Base-by-base conservation (phyloP, 53 echinoderm and acorn worm genomes). In the Paracentrotus lividus region DNA sequence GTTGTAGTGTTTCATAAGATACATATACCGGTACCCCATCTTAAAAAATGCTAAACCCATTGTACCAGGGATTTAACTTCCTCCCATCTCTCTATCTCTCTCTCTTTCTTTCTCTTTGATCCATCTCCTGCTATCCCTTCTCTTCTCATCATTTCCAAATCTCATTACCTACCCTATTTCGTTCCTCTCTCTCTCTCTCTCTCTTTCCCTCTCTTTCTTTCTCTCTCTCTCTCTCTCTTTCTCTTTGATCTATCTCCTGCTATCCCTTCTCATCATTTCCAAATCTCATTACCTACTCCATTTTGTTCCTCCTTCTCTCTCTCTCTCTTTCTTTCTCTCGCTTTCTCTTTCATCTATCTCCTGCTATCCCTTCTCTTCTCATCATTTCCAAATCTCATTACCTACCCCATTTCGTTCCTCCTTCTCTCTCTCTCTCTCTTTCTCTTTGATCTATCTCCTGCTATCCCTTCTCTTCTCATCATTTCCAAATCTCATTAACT, bases 221-320 rank as follows among this genome's bases (percentile, higher is more conserved):
- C 7, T 47, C 47, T 84, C 5, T 47, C 7, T 45, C 84, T 21
- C 42, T 16, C 18, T 49, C 2, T 34, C 34, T 21, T 76, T 40
- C 43, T 23, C 38, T 5, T 34, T 8, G 16, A 24, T 33, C 18
- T 81, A 24, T 81, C 45, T 8, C 81, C 16, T 7, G 42, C 3
- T 47, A 6, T 47, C 24, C 23, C 45, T 0, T 32, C 42, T 49
- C 42, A n/a, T n/a, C n/a, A n/a, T n/a, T n/a, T n/a, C n/a, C n/a
- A n/a, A n/a, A n/a, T n/a, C n/a, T n/a, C n/a, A n/a, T n/a, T n/a
- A n/a, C n/a, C n/a, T n/a, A n/a, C n/a, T n/a, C n/a, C n/a, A n/a
- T n/a, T n/a, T n/a, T n/a, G 27, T 85, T 53, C 26, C 52, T 85
- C n/a, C 26, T 53, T 85, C 52, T 85, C 52, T 51, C 53, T 13